Conservation (phyloP, 2,797 vertebrate genomes). For the Arnoldichthys spilopterus region DNA sequence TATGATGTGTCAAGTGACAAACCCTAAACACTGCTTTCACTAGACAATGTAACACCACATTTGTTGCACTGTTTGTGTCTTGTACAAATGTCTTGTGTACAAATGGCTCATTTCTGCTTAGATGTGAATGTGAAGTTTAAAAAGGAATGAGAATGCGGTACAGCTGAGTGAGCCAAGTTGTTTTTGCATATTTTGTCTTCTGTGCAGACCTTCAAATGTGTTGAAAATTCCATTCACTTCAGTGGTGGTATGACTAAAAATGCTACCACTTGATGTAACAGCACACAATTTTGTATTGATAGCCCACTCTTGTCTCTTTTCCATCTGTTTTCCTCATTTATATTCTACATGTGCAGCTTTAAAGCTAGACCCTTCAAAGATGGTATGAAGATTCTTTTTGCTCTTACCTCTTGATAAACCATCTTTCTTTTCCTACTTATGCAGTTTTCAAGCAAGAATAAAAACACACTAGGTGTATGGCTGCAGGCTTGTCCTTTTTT, state of each 20-base stretch:
- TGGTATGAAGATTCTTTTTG: not conserved
- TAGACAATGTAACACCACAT: not conserved
- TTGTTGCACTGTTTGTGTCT: not conserved
- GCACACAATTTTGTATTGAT: conserved; percentile 25
- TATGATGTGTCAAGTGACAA: no score
- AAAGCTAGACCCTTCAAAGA: conserved; percentile 5
- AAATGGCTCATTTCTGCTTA: not conserved
- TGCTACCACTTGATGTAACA: conserved; percentile 26
- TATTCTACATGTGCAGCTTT: conserved; percentile 28
- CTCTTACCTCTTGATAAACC: not conserved
- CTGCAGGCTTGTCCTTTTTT: conserved; percentile 6
- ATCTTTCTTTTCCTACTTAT: not conserved
- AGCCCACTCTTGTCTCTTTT: conserved; percentile 32
- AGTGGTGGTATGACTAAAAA: conserved; percentile 10
- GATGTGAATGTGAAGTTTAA: not conserved
- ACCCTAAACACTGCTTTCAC: no score
- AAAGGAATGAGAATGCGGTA: not conserved
- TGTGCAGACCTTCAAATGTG: conserved; percentile 13
- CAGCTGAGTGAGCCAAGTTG: not conserved
- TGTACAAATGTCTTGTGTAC: not conserved
- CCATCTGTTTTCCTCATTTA: conserved; percentile 16
- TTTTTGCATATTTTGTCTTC: not conserved
- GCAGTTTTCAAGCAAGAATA: conserved; percentile 1
- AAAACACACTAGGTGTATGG: not conserved
- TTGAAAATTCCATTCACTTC: conserved; percentile 3